Evolutionary conservation across 2,113 vertebrate species (phyloP).

Genomic region (Nerophis lumbriciformis): DNA sequence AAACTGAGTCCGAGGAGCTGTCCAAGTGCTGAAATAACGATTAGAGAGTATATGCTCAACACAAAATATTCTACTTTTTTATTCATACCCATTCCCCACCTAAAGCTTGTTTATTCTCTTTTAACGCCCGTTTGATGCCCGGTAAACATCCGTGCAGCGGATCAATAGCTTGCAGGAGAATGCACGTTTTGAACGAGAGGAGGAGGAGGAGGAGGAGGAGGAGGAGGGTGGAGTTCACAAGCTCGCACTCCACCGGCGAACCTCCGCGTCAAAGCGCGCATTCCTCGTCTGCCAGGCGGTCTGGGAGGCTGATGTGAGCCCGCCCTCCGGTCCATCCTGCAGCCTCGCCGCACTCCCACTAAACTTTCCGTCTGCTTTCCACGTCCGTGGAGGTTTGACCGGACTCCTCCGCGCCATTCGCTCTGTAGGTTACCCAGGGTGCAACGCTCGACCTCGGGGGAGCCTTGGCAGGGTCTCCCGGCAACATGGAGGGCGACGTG

Average conservation of each 20-base stretch:
- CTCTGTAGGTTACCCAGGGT: constrained; percentile 32
- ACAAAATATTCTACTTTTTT: not conserved
- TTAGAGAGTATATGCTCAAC: no score
- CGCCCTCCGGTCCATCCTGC: not conserved
- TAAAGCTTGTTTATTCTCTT: constrained; percentile 16
- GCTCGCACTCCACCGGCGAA: constrained; percentile 21
- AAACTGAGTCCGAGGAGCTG: constrained; percentile 56
- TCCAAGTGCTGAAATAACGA: constrained; percentile 63
- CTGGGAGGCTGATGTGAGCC: constrained; percentile 26
- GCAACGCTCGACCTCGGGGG: constrained; percentile 40
- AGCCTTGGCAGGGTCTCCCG: constrained; percentile 58
- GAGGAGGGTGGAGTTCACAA: constrained; percentile 66
- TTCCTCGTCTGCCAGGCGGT: not conserved
- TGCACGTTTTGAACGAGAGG: constrained; percentile 43
- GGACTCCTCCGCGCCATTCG: constrained; percentile 40
- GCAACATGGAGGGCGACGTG: constrained; percentile 75
- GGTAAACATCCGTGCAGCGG: constrained; percentile 27
- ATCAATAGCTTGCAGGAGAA: constrained; percentile 58
- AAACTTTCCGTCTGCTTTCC: constrained; percentile 58
- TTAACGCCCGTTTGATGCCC: constrained; percentile 32
- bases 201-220: constrained; percentile 14
- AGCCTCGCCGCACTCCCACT: constrained; percentile 9
- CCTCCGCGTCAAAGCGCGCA: constrained; percentile 2
- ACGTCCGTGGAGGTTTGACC: constrained; percentile 32
- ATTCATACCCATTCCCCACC: no score